These are phyloP conservation scores for Clitarchus hookeri DNA, from an alignment of 2,888 invertebrate genomes.

Conservation along the genomic window DNA sequence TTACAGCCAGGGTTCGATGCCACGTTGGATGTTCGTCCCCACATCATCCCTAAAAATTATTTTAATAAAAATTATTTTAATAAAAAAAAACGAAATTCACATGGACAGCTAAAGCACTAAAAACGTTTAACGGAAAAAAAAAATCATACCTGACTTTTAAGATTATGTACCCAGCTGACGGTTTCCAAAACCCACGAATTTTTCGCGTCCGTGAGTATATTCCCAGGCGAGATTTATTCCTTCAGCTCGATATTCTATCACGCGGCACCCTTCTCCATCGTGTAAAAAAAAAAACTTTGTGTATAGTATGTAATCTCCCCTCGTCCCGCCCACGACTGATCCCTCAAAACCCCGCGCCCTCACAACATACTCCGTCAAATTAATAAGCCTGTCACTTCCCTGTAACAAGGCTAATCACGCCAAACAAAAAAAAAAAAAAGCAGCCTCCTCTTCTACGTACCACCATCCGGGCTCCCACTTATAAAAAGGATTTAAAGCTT, in stretches of 20 bases:
- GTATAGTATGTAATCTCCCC: conserved; percentile 32
- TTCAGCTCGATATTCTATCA: conserved; percentile 1
- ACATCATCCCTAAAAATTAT: too few relatives aligned
- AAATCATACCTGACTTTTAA: too few relatives aligned
- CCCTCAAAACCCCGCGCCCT: conserved; percentile 16
- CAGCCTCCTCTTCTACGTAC: not conserved
- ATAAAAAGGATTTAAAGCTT: conserved; percentile 39
- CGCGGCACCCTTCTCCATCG: not conserved
- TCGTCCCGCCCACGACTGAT: not conserved
- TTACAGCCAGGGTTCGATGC: too few relatives aligned
- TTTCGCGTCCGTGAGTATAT: not conserved
- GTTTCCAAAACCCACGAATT: too few relatives aligned
- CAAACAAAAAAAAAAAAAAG: conserved; percentile 30
- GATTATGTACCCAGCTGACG: too few relatives aligned
- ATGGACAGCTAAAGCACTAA: too few relatives aligned
- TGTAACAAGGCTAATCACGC: conserved; percentile 45
- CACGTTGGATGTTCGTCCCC: too few relatives aligned
- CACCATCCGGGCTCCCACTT: conserved; percentile 19
- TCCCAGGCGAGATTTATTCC: conserved; percentile 2
- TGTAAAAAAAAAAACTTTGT: not conserved
- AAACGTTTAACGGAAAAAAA: too few relatives aligned
- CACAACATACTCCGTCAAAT: conserved; percentile 43
- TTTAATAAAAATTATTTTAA: too few relatives aligned
- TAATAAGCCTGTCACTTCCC: conserved; percentile 45
- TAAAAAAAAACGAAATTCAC: too few relatives aligned